Conservation (phyloP, 2,888 invertebrate species). For the Terebella lapidaria region DNA sequence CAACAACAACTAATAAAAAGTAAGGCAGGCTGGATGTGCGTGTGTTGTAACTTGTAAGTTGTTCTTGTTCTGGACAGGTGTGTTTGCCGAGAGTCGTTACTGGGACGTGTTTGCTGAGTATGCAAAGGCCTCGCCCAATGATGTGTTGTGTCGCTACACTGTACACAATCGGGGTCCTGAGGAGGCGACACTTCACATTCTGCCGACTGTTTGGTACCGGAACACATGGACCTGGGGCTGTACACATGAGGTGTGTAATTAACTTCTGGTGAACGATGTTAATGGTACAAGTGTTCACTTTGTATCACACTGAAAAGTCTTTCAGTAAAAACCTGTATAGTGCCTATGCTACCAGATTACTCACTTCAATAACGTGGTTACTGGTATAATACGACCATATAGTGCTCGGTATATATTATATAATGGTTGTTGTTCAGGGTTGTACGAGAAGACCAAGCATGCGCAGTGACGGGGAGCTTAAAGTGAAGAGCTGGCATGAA, state of each 20-base stretch:
- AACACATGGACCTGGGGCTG: background rate
- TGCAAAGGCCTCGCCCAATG: conserved; percentile 44
- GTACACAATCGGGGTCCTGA: conserved; percentile 42
- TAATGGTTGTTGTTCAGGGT: background rate
- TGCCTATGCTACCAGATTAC: too few relatives aligned
- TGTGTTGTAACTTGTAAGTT: too few relatives aligned
- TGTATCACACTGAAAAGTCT: too few relatives aligned
- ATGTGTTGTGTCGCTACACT: conserved; percentile 44
- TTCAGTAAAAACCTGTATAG: too few relatives aligned
- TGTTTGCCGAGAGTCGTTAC: conserved; percentile 42
- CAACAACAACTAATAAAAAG: too few relatives aligned
- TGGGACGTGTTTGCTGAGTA: conserved; percentile 51
- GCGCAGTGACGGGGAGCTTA: background rate
- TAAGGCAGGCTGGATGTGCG: too few relatives aligned
- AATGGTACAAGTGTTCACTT: too few relatives aligned
- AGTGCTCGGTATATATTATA: too few relatives aligned
- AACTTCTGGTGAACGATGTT: too few relatives aligned
- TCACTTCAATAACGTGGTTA: too few relatives aligned
- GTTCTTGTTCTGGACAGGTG: conserved; percentile 26
- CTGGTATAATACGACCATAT: too few relatives aligned
- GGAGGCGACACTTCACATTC: conserved; percentile 41
- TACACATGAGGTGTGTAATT: background rate
- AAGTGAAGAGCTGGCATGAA: background rate
- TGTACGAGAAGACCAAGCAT: background rate
- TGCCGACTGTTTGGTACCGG: conserved; percentile 51